Base-by-base conservation (phyloP, 2,888 invertebrate species). In the Drosophila recens region DNA sequence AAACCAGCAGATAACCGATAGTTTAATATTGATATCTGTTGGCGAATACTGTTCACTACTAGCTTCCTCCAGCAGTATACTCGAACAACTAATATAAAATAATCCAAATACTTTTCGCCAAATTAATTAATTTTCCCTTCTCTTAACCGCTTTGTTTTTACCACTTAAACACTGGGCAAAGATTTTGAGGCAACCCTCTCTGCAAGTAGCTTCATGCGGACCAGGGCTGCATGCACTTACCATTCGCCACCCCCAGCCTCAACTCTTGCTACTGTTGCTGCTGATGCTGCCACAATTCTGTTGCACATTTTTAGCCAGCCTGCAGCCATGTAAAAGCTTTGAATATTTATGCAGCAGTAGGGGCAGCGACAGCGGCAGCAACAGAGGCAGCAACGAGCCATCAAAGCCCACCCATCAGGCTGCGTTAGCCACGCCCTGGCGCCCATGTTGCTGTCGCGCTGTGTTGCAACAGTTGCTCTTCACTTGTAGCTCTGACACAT, bases 401-500 rank as follows among this genome's bases (percentile, higher is more conserved):
- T 53, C 73, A 78, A 63, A 64, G 62, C 59, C 75, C 78, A 74
- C 74, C 79, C 76, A 76, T 74, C 75, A 70, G 53, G 45, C 63
- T 27, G 57, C 61, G 63, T 63, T 67, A 66, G 69, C 68, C 69
- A 51, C 61, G 59, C 72, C 59, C 56, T 17, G 20, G 15, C 62
- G 51, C 46, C 51, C 42, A 48, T 36, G 64, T 15, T 54, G 46
- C 58, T 61, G 66, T 38, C n/a, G 42, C n/a, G 56, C 52, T 49
- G 42, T 67, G 71, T 84, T 79, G 86, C 88, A 88, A 84, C 83
- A 86, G 89, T 85, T 84, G 84, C 89, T 88, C 84, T 72, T 80
- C 84, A 88, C 84, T 88, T 87, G 89, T 88, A 87, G 89, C 88
- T 79, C 81, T 87, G 84, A 84, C 86, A 84, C 88, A 84, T 88